Conservation (phyloP, 1,140 invertebrate species). For the Cotesia chilonis region DNA sequence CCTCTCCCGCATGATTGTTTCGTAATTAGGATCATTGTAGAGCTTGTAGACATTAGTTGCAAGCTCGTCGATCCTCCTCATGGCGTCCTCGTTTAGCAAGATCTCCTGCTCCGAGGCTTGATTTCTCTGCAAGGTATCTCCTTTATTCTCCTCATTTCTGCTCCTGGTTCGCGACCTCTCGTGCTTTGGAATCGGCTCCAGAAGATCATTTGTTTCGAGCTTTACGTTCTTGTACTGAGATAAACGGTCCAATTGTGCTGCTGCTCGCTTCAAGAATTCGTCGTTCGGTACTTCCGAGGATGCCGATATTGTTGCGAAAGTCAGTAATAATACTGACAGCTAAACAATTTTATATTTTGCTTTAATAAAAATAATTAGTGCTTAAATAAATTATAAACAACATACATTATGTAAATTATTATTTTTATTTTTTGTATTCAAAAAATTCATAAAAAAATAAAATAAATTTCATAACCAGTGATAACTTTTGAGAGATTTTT, state of each 20-base stretch:
- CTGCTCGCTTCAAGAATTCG: constrained; percentile 47
- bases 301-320: constrained; percentile 38
- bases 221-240: constrained; percentile 47
- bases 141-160: not conserved
- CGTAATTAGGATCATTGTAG: constrained; percentile 47
- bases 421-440: too few species aligned
- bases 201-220: not conserved
- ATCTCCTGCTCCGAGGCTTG: not conserved
- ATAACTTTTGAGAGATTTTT: too few species aligned
- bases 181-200: not conserved
- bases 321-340: constrained; percentile 50
- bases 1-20: constrained; percentile 51
- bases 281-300: constrained; percentile 39
- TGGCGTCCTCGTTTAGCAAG: constrained; percentile 30
- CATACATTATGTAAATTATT: too few species aligned
- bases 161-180: not conserved
- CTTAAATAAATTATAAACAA: too few species aligned
- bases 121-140: not conserved
- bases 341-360: constrained; percentile 42
- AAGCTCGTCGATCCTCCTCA: constrained; percentile 44
- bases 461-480: too few species aligned
- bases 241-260: constrained; percentile 57
- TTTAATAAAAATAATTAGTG: not conserved
- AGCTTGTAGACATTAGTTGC: constrained; percentile 41
- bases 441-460: too few species aligned